A percentile compares a stretch with the other conserved stretches of the same genome.
phyloP scores from a whole-genome alignment of 2,113 vertebrate species.

The Trogon surrucura region DNA sequence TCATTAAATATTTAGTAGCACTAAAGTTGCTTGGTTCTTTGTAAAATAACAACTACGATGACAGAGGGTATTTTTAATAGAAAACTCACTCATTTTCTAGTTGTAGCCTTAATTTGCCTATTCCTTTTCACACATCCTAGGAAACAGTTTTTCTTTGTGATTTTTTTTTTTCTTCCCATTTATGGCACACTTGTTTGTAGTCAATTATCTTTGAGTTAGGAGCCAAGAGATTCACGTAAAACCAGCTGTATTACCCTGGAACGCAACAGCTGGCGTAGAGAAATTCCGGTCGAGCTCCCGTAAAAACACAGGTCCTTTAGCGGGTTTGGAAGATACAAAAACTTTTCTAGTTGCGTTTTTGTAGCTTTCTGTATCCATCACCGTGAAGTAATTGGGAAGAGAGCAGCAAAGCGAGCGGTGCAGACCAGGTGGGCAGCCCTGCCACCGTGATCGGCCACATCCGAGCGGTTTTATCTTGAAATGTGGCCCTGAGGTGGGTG shows the following conservation, averaged over 20 bases:
- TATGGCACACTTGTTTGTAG: constrained; percentile 23
- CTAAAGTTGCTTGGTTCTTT: constrained; percentile 39
- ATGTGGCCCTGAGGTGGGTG: neutral
- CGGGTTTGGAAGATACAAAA: constrained; percentile 17
- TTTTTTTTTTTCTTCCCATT: neutral
- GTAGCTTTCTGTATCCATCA: neutral
- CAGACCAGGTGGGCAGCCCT: neutral
- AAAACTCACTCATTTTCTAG: constrained; percentile 30
- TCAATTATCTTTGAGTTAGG: constrained; percentile 58
- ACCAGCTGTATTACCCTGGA: constrained; percentile 2
- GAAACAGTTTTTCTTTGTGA: neutral
- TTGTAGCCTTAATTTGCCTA: constrained; percentile 14
- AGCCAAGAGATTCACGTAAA: constrained; percentile 10
- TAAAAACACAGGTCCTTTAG: constrained; percentile 8
- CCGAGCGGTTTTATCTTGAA: neutral
- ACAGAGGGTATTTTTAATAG: constrained; percentile 36
- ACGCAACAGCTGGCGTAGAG: constrained; percentile 14
- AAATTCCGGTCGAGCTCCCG: constrained; percentile 3
- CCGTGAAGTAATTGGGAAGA: neutral
- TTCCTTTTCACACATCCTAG: constrained; percentile 11
- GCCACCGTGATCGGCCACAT: neutral
- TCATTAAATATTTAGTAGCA: constrained; percentile 42
- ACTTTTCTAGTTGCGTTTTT: neutral
- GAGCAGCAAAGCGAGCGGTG: neutral
- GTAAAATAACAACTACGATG: constrained; percentile 5